Evolutionary conservation across 2,888 invertebrate species (phyloP).

Genomic region (Odiellus spinosus): DNA sequence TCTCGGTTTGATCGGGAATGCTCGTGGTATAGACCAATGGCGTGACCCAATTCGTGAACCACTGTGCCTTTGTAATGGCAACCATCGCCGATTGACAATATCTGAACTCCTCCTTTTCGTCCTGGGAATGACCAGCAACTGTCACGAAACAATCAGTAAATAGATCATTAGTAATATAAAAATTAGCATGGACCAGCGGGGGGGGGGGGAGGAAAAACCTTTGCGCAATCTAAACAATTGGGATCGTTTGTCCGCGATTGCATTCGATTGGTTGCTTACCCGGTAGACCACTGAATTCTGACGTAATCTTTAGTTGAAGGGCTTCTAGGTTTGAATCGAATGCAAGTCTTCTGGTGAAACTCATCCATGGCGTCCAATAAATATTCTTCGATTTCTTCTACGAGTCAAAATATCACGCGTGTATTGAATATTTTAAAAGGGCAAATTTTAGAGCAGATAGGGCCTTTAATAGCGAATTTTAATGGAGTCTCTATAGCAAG

Average conservation of each 20-base stretch:
- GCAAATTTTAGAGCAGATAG: too few relatives aligned
- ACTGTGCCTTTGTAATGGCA: constrained; percentile 28
- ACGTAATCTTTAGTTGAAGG: constrained; percentile 9
- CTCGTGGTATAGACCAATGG: constrained; percentile 28
- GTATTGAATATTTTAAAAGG: too few relatives aligned
- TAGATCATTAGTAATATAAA: too few relatives aligned
- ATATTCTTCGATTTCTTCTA: neutral
- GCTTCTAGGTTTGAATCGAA: constrained; percentile 9
- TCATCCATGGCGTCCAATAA: constrained; percentile 9
- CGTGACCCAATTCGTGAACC: constrained; percentile 28
- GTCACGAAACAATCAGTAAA: neutral
- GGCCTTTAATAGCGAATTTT: too few relatives aligned
- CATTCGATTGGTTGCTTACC: constrained; percentile 8
- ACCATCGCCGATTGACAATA: constrained; percentile 26
- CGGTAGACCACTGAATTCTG: constrained; percentile 5
- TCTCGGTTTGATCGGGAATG: constrained; percentile 28
- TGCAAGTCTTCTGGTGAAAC: constrained; percentile 11
- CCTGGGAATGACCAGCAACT: constrained; percentile 14
- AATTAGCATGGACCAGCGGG: too few relatives aligned
- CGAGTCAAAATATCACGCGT: too few relatives aligned
- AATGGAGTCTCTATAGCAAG: too few relatives aligned
- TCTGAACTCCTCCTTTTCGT: constrained; percentile 25
- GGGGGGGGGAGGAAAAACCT: too few relatives aligned
- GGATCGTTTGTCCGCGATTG: too few relatives aligned
- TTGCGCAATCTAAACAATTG: too few relatives aligned